These are phyloP conservation scores for Tanaodytes sp. DNA, from an alignment of 2,888 invertebrate species.

Conservation along the genomic window DNA sequence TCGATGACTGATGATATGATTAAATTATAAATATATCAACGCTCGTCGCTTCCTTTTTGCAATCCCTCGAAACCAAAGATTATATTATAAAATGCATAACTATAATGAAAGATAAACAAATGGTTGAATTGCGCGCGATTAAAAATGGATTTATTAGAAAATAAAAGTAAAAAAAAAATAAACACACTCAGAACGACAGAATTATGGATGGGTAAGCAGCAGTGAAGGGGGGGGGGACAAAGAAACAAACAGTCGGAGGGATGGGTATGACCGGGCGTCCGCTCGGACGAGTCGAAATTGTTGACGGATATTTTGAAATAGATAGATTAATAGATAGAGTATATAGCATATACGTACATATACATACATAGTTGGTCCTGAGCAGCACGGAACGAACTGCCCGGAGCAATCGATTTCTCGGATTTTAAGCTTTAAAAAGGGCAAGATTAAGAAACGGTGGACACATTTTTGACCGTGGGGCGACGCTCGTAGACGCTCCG, in stretches of 20 bases:
- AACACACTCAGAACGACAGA: too few relatives aligned
- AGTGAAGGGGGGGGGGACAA: too few relatives aligned
- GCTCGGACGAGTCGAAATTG: constrained; percentile 41
- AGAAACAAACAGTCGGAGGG: too few relatives aligned
- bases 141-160: constrained; percentile 14
- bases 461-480: constrained; percentile 40
- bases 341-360: constrained; percentile 56
- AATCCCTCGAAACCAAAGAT: constrained; percentile 62
- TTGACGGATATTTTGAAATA: constrained; percentile 55
- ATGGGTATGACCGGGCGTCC: constrained; percentile 4
- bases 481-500: constrained; percentile 39
- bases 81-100: constrained; percentile 45
- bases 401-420: constrained; percentile 53
- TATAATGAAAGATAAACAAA: constrained; percentile 30
- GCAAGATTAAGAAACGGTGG: constrained; percentile 23
- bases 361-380: constrained; percentile 60
- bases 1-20: constrained; percentile 55
- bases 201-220: too few relatives aligned
- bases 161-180: too few relatives aligned
- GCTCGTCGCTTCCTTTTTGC: constrained; percentile 56
- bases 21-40: constrained; percentile 47
- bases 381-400: constrained; percentile 54
- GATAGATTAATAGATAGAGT: constrained; percentile 53
- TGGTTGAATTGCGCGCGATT: constrained; percentile 20
- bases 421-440: constrained; percentile 49